phyloP scores from a whole-genome alignment of 2,797 vertebrate species.

The Florisuga fusca region DNA sequence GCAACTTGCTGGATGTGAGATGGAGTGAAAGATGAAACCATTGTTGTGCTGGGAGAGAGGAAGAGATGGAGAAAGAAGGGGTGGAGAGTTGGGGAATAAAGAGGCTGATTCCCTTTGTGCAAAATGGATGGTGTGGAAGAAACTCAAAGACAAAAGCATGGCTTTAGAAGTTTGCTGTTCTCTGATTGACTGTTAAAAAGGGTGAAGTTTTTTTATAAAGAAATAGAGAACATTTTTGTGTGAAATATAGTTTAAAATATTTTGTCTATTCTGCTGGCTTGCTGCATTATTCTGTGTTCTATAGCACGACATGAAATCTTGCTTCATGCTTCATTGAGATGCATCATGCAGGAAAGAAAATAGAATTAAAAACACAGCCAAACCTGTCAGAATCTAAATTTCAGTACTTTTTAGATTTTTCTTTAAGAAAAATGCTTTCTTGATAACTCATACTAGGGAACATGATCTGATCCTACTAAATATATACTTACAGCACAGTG shows the following conservation, averaged over 20 bases:
- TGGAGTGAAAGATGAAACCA: background rate
- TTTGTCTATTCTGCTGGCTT: background rate
- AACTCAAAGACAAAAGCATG: background rate
- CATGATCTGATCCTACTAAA: background rate
- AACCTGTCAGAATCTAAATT: background rate
- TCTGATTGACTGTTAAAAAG: background rate
- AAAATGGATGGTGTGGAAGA: background rate
- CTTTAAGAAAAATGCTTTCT: background rate
- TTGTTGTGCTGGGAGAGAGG: background rate
- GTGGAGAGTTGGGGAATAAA: background rate
- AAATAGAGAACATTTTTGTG: background rate
- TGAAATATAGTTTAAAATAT: background rate
- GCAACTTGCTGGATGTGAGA: background rate
- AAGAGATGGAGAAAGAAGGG: background rate
- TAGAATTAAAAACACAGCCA: background rate
- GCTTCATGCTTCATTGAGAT: background rate
- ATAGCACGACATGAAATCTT: background rate
- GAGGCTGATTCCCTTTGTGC: background rate
- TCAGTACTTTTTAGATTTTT: background rate
- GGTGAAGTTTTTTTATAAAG: background rate
- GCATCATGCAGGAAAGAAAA: background rate
- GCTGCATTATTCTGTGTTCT: background rate
- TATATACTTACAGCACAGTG: background rate
- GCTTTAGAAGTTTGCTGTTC: background rate
- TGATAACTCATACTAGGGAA: background rate